Evolutionary conservation across 1,140 invertebrate genomes (phyloP), one percentile per base, ranked within the genome.

Genomic region (Drosophila tropicalis): DNA sequence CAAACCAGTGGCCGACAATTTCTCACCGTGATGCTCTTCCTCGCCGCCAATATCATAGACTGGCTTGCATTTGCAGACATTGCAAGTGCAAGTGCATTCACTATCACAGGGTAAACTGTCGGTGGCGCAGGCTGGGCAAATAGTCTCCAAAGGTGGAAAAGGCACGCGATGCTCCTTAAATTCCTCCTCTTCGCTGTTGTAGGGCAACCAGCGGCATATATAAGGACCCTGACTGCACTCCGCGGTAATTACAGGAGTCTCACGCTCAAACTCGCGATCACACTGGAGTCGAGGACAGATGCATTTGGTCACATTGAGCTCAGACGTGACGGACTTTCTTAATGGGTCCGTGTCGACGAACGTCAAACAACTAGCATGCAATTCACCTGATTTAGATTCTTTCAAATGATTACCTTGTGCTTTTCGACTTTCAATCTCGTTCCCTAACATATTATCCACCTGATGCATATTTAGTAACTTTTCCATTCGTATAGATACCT

Each of bases 201-300:
- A 81, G 17, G 71, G 60, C 29, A 85, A 17, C 90, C 90, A 91
- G 12, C 80, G 83, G 39, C 90, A 91, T 5, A 74, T 62, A 39
- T 76, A 91, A 0, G 90, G 83, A 0, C 90, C 90, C 51, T 91
- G 90, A 54, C 90, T 89, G 17, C 75, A 79, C 17, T 90, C 90
- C 3, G 83, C 87, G 13, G 70, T 73, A 0, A 90, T 87, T 1
- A 69, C 70, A 0, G 81, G 76, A 6, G 64, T 17, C 12, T 40
- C 72, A 5, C 36, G 58, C 13, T 34, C 39, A 0, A 34, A n/a
- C 19, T 72, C 56, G 34, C 62, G 56, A 10, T 65, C 67, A 9
- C 74, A 78, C 2, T 60, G 64, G 39, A 91, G 13, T 0, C 12
- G 32, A 4, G 70, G 72, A 10, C 89, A 91, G 0, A 39, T 61